Evolutionary conservation across 2,113 vertebrate genomes (phyloP).

Genomic region (Orthonyx spaldingii): DNA sequence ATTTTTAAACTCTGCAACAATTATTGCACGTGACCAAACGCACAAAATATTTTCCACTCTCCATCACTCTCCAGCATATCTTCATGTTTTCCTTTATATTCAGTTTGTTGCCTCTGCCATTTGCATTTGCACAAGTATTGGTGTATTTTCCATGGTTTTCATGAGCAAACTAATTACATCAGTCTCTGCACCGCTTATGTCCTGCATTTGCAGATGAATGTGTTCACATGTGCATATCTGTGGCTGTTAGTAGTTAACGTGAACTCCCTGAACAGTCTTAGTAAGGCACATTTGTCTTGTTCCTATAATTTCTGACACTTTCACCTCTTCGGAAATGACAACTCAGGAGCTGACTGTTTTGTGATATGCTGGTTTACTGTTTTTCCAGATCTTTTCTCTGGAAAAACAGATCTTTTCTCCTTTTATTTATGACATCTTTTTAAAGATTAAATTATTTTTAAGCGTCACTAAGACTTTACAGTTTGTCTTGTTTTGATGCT

Average conservation of each 20-base stretch:
- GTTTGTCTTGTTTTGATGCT: neutral
- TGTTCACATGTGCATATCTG: neutral
- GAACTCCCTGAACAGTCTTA: neutral
- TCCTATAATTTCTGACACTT: neutral
- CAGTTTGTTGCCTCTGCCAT: neutral
- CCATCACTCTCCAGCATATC: neutral
- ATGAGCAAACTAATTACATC: neutral
- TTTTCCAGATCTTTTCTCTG: conserved; percentile 9
- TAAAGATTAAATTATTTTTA: neutral
- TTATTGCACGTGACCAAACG: neutral
- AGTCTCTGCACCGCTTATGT: neutral
- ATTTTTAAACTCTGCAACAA: neutral
- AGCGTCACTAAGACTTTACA: neutral
- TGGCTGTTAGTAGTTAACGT: neutral
- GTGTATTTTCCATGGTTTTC: neutral
- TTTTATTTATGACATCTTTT: neutral
- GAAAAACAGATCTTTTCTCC: too few species aligned
- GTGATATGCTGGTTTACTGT: neutral
- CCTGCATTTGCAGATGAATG: neutral
- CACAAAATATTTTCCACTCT: neutral
- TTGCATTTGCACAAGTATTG: neutral
- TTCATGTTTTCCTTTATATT: neutral
- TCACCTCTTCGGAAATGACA: neutral
- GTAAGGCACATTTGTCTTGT: neutral
- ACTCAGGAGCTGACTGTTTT: neutral